Evolutionary conservation across 2,113 vertebrate species (phyloP), one percentile per base, ranked within the genome.

Genomic region (Alosa alosa): DNA sequence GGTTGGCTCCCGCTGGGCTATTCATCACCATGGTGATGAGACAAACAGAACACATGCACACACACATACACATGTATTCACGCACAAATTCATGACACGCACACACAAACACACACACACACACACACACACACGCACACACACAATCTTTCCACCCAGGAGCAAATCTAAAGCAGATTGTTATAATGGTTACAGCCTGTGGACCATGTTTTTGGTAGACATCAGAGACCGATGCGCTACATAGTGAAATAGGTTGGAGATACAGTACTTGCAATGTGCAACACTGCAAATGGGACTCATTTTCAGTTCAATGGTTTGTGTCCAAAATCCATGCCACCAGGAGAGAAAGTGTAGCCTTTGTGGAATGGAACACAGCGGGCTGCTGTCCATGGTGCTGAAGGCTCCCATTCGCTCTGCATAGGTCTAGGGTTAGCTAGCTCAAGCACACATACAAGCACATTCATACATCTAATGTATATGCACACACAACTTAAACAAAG

Each of bases 11-110:
- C 72, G 17, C 72, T 15, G 36, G 10, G 72, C 31, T 78, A 78
- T 39, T 78, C 36, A 78, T 78, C 72, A 36, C 36, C 72, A 78
- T 78, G 72, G 72, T 6, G 72, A 78, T 36, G 25, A 78, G 31
- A 31, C 72, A 78, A 78, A 78, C 72, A 78, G 72, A 78, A 78
- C 72, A 78, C 64, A 64, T 8, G 20, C n/a, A 64, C 20, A 9
- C 60, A 64, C 55, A 25, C 60, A 64, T 20, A 64, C 22, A 13
- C 55, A 20, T 64, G 60, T 64, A 25, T 22, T 64, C 52, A 17
- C 18, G 55, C 60, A 68, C 60, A 31, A 0, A 8, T 25, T 72
- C 64, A 25, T 72, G n/a, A 5, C 8, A 72, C 9, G 3, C 15
- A 13, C 25, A 72, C 1, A 9, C 55, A 57, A 10, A 4, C 55